Conservation (phyloP, 2,888 invertebrate species). For the Anoplius nigerrimus region DNA sequence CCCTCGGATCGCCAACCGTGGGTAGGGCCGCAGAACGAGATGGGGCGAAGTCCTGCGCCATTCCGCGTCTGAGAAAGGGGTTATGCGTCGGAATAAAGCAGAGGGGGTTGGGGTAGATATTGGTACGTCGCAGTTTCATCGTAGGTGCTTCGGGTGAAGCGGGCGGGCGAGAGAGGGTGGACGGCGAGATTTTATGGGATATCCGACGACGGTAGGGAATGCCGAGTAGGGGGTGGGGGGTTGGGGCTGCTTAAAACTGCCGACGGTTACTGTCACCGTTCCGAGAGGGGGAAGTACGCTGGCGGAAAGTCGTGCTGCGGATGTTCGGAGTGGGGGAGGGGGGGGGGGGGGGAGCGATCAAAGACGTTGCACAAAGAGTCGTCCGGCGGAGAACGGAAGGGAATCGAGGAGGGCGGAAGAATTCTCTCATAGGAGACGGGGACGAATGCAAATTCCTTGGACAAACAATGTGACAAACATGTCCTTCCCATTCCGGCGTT, state of each 20-base stretch:
- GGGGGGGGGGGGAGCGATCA: neutral
- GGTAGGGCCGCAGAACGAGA: constrained; percentile 24
- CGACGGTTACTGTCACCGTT: constrained; percentile 47
- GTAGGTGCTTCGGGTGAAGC: constrained; percentile 1
- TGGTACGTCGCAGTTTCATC: constrained; percentile 25
- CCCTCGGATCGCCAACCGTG: constrained; percentile 10
- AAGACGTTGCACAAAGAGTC: neutral
- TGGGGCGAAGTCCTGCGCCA: constrained; percentile 11
- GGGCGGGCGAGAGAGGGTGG: constrained; percentile 42
- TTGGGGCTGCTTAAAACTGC: constrained; percentile 58
- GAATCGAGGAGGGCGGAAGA: neutral
- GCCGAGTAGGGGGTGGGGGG: constrained; percentile 43
- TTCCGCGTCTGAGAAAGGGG: constrained; percentile 27
- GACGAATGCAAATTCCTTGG: no score
- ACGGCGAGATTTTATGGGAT: constrained; percentile 68
- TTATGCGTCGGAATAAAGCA: constrained; percentile 46
- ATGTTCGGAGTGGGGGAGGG: neutral
- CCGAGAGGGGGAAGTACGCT: constrained; percentile 25
- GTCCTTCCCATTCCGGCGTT: no score
- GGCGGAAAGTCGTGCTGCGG: neutral
- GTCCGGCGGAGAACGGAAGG: neutral
- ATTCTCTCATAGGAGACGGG: no score
- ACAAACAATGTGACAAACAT: no score
- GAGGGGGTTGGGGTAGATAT: constrained; percentile 22
- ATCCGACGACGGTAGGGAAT: constrained; percentile 64